Evolutionary conservation across 2,797 vertebrate genomes (phyloP), one percentile per base, ranked within the genome.

Genomic region (Lepidocolaptes lacrymiger): DNA sequence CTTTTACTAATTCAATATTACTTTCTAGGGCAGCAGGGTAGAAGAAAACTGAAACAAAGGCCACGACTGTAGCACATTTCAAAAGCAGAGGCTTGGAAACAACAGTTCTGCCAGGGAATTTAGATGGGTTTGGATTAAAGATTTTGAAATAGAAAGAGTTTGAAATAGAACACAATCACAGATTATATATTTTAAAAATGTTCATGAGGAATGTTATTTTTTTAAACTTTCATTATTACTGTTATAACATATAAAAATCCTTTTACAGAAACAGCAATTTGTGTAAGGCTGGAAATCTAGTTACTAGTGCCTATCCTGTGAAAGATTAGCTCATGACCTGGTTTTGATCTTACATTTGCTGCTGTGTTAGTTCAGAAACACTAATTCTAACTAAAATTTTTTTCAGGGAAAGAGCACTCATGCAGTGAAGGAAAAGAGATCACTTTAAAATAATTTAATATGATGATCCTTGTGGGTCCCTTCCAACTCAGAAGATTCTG

Each of bases 11-110:
- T 52, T 89, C 36, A 85, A 4, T 76, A 34, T 34, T 64, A 18
- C 16, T 87, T 94, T 91, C 56, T 23, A 28, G 34, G 21, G 62
- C 55, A 86, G 13, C 18, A 81, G 15, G 26, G 34, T 85, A 34
- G 82, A 14, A 7, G 24, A 56, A 13, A 13, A n/a, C 8, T 66
- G 69, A 69, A 75, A 10, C 30, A 26, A 12, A 51, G 41, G 24
- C 17, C 2, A 0, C 24, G 55, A 19, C 23, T 78, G 75, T 0
- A n/a, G 26, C 23, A 15, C 3, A 4, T 59, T 66, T 79, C 9
- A 85, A 52, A 76, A 89, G 14, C 24, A 82, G 48, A 67, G 37
- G 15, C 22, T 62, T 61, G 41, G 52, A 73, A 91, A n/a, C 6
- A 48, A 24, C 8, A 30, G 36, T 41, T 82, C 26, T 58, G 27